Evolutionary conservation across 2,797 vertebrate species (phyloP).

Genomic region (Hemitrygon akajei): DNA sequence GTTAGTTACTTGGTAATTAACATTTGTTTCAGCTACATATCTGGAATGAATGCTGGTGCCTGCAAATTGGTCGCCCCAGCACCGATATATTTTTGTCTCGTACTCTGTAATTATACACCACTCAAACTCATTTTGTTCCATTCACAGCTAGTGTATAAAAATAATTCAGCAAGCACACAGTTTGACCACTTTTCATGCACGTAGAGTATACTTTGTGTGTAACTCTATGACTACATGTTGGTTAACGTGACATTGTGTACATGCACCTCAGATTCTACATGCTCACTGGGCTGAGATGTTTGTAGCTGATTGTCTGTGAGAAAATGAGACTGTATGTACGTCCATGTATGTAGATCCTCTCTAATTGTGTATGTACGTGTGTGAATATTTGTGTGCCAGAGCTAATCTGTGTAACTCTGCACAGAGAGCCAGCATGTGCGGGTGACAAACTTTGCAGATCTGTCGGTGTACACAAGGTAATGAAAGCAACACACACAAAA

Average conservation of each 20-base stretch:
- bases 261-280: background rate
- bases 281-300: no score
- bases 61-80: background rate
- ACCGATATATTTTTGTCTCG: background rate
- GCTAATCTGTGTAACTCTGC: background rate
- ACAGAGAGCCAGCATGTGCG: background rate
- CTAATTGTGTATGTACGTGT: background rate
- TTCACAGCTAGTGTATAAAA: background rate
- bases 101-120: background rate
- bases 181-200: background rate
- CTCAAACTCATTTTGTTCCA: background rate
- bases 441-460: no score
- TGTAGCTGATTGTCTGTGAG: no score
- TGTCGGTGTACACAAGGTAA: background rate
- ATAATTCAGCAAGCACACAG: background rate
- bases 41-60: background rate
- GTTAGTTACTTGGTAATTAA: conserved; percentile 2
- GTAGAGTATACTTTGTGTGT: background rate
- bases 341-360: background rate
- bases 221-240: background rate
- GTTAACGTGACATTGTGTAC: no score
- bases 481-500: background rate
- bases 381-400: background rate
- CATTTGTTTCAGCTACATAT: background rate
- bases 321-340: background rate